Percentiles rank a stretch among this genome's conserved stretches.
Evolutionary conservation across 2,888 invertebrate genomes (phyloP).

Genomic region (Drosophila neoperkinsi): DNA sequence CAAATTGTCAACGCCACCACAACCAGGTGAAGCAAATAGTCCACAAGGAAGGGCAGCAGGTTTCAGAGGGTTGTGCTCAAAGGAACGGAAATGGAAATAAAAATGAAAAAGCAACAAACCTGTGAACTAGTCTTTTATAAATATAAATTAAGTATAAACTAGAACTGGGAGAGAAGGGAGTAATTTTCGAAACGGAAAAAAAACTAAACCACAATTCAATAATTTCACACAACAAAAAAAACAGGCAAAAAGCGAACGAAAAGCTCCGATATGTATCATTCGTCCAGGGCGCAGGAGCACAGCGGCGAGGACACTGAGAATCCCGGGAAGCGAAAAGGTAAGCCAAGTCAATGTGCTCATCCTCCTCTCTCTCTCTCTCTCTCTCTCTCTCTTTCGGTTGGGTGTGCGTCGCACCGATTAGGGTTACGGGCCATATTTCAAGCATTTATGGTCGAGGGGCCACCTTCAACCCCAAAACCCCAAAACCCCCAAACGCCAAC

Average conservation of each 20-base stretch:
- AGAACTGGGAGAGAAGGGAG: conserved; percentile 8
- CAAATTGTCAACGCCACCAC: conserved; percentile 73
- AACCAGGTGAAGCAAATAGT: conserved; percentile 47
- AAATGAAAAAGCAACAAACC: conserved; percentile 67
- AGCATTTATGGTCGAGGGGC: conserved; percentile 57
- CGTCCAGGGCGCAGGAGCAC: conserved; percentile 82
- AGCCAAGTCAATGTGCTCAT: conserved; percentile 57
- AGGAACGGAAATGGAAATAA: conserved; percentile 19
- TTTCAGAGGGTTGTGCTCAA: conserved; percentile 2
- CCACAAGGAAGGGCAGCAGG: conserved; percentile 2
- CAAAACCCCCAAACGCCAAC: neutral
- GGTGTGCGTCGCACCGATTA: conserved; percentile 69
- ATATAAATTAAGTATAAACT: conserved; percentile 60
- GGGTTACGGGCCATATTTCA: conserved; percentile 77
- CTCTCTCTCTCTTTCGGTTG: conserved; percentile 6
- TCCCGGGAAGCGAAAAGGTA: conserved; percentile 85
- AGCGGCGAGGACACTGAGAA: conserved; percentile 84
- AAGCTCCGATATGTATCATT: conserved; percentile 84
- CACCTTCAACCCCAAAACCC: neutral
- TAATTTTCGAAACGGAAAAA: neutral
- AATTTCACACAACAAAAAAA: conserved; percentile 33
- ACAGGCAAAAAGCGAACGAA: conserved; percentile 84
- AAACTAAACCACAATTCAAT: conserved; percentile 61
- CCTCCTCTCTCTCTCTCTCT: conserved; percentile 6
- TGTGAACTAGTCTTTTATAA: conserved; percentile 57